Percentiles rank a stretch among this genome's conserved stretches.
phyloP scores from a whole-genome alignment of 2,888 invertebrate genomes.

The Phengaris alcon region DNA sequence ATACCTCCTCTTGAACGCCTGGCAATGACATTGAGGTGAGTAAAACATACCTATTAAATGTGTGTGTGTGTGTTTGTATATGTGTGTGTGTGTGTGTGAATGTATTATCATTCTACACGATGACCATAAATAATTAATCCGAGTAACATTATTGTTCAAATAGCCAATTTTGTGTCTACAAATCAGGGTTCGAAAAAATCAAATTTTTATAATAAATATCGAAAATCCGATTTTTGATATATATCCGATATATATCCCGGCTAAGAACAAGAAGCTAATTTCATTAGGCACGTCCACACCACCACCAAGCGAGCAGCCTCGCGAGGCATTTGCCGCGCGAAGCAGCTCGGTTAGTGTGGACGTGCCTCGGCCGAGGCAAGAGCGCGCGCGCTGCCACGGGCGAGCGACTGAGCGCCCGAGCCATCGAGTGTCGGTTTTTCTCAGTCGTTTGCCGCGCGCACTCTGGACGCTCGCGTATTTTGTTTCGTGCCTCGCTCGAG shows the following conservation, averaged over 20 bases:
- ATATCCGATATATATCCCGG: too few species aligned
- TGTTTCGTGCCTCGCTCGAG: too few species aligned
- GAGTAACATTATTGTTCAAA: too few species aligned
- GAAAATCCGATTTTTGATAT: too few species aligned
- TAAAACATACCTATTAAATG: not conserved
- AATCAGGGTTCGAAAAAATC: too few species aligned
- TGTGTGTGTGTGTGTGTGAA: too few species aligned
- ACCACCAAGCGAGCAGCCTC: constrained; percentile 1
- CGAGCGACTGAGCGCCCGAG: constrained; percentile 31
- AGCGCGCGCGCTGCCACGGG: constrained; percentile 32
- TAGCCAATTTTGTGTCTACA: too few species aligned
- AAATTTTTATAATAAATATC: too few species aligned
- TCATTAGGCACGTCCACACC: constrained; percentile 6
- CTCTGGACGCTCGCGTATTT: constrained; percentile 28
- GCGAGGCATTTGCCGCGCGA: constrained; percentile 76
- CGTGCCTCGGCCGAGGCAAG: constrained; percentile 34
- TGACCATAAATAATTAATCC: too few species aligned
- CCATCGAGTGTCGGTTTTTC: constrained; percentile 36
- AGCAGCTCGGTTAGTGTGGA: constrained; percentile 33
- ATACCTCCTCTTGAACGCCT: constrained; percentile 23
- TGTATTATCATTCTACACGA: too few species aligned
- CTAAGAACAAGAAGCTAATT: not conserved
- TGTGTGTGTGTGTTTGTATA: too few species aligned
- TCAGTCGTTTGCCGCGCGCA: constrained; percentile 37
- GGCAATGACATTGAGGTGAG: constrained; percentile 26